These are phyloP conservation scores for Benitochromis conjunctus DNA, from an alignment of 2,113 vertebrate species.

Conservation along the genomic window DNA sequence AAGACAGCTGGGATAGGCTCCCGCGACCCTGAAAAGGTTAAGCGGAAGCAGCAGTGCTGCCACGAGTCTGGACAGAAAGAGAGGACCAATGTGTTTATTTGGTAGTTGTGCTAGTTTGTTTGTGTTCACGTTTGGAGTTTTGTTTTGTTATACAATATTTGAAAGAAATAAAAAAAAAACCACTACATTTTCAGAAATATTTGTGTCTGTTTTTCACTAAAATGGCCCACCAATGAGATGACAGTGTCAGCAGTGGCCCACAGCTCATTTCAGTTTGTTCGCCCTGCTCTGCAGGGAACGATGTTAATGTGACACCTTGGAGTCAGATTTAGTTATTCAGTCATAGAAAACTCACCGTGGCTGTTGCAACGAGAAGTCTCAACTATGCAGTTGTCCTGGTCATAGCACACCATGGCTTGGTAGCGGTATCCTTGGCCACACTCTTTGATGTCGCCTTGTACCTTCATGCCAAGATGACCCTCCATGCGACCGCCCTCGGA, in stretches of 20 bases:
- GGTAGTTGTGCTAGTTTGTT: too few relatives aligned
- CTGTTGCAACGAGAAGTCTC: constrained; percentile 95
- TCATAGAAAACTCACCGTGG: constrained; percentile 76
- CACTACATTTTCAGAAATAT: not conserved
- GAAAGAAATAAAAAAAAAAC: not conserved
- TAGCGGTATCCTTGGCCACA: constrained; percentile 96
- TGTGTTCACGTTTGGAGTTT: not conserved
- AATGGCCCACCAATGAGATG: not conserved
- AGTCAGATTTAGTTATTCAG: not conserved
- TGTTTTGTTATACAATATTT: not conserved
- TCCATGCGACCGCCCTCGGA: constrained; percentile 85
- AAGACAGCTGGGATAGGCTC: too few relatives aligned
- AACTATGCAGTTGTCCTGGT: constrained; percentile 90
- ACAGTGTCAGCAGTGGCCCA: not conserved
- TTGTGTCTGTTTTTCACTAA: not conserved
- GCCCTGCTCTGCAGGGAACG: not conserved
- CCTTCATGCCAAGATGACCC: constrained; percentile 82
- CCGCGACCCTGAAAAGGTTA: too few relatives aligned
- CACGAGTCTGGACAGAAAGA: too few relatives aligned
- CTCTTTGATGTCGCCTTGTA: constrained; percentile 89
- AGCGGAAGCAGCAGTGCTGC: too few relatives aligned
- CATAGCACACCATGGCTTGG: constrained; percentile 95
- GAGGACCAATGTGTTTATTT: too few relatives aligned
- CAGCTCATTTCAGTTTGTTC: not conserved
- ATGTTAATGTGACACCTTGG: not conserved